These are phyloP conservation scores for Megastigmus dorsalis DNA, from an alignment of 2,888 invertebrate species.

Conservation along the genomic window DNA sequence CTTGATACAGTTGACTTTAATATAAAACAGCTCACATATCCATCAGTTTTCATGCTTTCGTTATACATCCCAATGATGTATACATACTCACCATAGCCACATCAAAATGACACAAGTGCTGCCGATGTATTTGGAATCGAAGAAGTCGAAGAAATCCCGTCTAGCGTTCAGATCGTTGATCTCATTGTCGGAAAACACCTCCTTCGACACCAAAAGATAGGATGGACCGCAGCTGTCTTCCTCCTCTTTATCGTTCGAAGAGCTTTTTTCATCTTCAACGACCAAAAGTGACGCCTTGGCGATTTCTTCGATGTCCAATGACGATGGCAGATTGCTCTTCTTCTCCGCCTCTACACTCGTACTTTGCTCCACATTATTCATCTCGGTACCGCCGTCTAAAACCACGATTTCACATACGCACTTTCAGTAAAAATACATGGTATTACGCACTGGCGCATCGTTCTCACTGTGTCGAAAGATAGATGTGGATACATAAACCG, in stretches of 20 bases:
- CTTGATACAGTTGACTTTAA: no score
- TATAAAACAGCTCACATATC: no score
- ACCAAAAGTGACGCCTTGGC: conserved; percentile 1
- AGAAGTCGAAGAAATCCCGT: neutral
- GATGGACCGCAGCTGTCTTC: neutral
- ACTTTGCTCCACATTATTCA: neutral
- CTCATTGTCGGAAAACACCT: conserved; percentile 33
- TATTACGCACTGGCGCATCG: no score
- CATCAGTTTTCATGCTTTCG: no score
- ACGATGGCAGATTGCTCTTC: neutral
- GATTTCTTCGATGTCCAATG: conserved; percentile 18
- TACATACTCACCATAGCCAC: conserved; percentile 46
- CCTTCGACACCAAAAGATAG: conserved; percentile 14
- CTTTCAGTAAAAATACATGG: no score
- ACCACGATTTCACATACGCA: neutral
- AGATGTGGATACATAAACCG: no score
- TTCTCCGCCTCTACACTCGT: neutral
- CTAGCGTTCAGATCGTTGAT: neutral
- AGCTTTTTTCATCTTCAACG: neutral
- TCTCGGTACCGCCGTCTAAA: conserved; percentile 2
- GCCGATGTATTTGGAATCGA: conserved; percentile 25
- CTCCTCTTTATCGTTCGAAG: neutral
- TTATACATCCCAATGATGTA: no score
- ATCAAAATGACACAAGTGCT: conserved; percentile 13
- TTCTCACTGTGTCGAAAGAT: neutral